Base-by-base conservation (phyloP, 1,140 invertebrate genomes). In the Drosophila sulfurigaster region DNA sequence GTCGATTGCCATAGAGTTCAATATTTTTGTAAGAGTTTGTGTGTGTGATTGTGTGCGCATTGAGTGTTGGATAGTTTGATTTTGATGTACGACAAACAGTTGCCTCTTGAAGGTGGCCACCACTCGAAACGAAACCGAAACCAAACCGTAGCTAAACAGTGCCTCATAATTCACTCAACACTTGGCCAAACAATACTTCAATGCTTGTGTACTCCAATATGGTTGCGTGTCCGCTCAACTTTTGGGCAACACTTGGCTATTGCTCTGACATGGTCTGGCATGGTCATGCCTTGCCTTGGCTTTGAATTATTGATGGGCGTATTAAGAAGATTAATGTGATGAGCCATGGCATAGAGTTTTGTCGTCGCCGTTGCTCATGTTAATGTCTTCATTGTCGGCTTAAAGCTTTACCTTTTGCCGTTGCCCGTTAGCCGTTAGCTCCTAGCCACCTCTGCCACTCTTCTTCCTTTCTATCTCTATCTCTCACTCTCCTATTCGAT, bases 271-370 rank as follows among this genome's bases (percentile, higher is more conserved):
- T 15, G 51, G 72, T 59, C 62, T 60, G 62, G 41, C 38, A 38
- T 49, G 85, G 81, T 81, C 85, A 85, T 89, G 85, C 71, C 75
- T 85, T 89, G 85, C 71, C 75, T 85, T 81, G 81, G 81, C 86
- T 89, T 89, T 89, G 85, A 89, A 89, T 89, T 89, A 89, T 89
- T 89, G 85, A 89, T 89, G 85, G 85, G 85, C 85, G 85, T 89
- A 89, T 89, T 89, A 89, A 81, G 86, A 89, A 89, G 85, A 89
- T 89, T 89, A 89, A 89, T 89, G 85, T 89, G 85, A 89, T 89
- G 85, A 89, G 85, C 78, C 74, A 64, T 72, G 81, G 75, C 78
- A 75, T 52, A 72, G 78, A 85, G 85, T 81, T 81, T 88, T 83
- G 83, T 88, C 85, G 85, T 79, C 76, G 67, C n/a, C 77, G 54